Evolutionary conservation across 2,113 vertebrate species (phyloP).

Genomic region (human): GRCh38 chr14:82906501-82907000

Average conservation of each 20-base stretch:
- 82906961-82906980: not conserved
- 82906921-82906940: not conserved
- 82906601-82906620: not conserved
- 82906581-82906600: not conserved
- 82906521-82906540: not conserved
- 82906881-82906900: not conserved
- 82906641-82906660: not conserved
- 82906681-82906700: not conserved
- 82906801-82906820: not conserved
- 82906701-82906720: not conserved
- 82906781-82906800: not conserved
- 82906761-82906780: not conserved
- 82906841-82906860: not conserved
- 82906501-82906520: not conserved
- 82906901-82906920: not conserved
- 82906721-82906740: conserved; percentile 9
- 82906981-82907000: not conserved
- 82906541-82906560: not conserved
- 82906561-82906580: not conserved
- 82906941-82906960: not conserved
- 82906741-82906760: not conserved
- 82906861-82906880: not conserved
- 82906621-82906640: not conserved
- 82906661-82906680: not conserved
- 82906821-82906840: not conserved